phyloP scores from a whole-genome alignment of 92 coral and sea anemone species.

The Metridium senile region DNA sequence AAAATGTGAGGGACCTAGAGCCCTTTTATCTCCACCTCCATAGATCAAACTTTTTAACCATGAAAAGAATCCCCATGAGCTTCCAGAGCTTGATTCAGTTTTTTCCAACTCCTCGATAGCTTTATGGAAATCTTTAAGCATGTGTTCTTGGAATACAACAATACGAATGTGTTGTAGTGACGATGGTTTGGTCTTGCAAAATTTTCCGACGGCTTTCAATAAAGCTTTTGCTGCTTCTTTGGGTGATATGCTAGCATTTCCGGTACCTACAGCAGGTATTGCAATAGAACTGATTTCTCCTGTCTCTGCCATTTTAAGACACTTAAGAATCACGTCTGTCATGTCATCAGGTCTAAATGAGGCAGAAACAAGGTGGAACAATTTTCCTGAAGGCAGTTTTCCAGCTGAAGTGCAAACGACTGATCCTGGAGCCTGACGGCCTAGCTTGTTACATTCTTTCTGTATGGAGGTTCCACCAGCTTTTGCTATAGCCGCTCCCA shows the following conservation, averaged over 20 bases:
- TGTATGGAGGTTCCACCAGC: slow-evolving; percentile 70
- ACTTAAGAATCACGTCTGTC: slow-evolving; percentile 21
- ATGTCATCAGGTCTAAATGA: neutral
- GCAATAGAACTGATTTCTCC: slow-evolving; percentile 50
- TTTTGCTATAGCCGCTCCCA: slow-evolving; percentile 58
- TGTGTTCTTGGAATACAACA: slow-evolving; percentile 54
- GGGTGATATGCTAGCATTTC: slow-evolving; percentile 24
- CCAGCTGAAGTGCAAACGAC: slow-evolving; percentile 26
- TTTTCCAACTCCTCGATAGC: slow-evolving; percentile 51
- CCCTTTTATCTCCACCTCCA: neutral
- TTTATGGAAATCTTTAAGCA: slow-evolving; percentile 47
- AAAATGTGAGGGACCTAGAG: neutral
- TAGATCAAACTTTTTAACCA: neutral
- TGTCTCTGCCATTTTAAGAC: slow-evolving; percentile 43
- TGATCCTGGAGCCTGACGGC: slow-evolving; percentile 17
- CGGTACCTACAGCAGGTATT: slow-evolving; percentile 83
- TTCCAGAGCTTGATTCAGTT: slow-evolving; percentile 23
- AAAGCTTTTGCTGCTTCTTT: slow-evolving; percentile 60
- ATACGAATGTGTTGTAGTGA: slow-evolving; percentile 53
- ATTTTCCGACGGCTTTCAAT: slow-evolving; percentile 53
- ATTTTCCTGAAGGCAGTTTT: slow-evolving; percentile 17
- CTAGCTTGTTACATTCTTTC: slow-evolving; percentile 42
- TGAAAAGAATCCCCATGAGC: neutral
- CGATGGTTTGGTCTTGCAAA: slow-evolving; percentile 47
- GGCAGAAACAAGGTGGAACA: slow-evolving; percentile 65